These are phyloP conservation scores for Ypsolopha sequella DNA, from an alignment of 2,888 invertebrate genomes.

Conservation along the genomic window DNA sequence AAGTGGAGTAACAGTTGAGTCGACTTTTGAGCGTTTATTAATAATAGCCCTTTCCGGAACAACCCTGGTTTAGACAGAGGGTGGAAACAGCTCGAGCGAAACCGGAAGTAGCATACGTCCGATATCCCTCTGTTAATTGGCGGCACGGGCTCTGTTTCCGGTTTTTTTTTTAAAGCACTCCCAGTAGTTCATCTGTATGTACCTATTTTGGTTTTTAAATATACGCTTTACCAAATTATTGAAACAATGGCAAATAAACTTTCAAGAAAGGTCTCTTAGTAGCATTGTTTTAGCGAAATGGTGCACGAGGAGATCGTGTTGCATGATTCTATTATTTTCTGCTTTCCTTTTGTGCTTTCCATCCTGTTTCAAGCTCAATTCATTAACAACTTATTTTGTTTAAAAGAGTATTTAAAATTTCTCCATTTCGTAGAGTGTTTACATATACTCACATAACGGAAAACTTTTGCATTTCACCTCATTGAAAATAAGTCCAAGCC, in stretches of 20 bases:
- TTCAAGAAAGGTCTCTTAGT: background rate
- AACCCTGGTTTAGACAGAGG: slow-evolving; percentile 40
- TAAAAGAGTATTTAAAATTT: no score
- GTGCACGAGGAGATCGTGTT: no score
- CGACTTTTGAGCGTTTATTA: slow-evolving; percentile 54
- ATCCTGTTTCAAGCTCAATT: no score
- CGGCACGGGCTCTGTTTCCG: slow-evolving; percentile 62
- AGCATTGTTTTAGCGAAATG: slow-evolving; percentile 2
- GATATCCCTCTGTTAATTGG: slow-evolving; percentile 54
- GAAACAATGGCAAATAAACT: slow-evolving; percentile 2
- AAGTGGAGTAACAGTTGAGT: slow-evolving; percentile 42
- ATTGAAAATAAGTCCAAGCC: no score
- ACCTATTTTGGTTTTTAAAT: background rate
- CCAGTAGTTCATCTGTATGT: background rate
- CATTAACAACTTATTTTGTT: no score
- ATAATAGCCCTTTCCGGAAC: slow-evolving; percentile 59
- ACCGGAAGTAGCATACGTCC: slow-evolving; percentile 65
- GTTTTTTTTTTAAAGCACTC: slow-evolving; percentile 19
- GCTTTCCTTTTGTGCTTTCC: no score
- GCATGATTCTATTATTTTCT: no score
- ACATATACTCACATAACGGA: no score
- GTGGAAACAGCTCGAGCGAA: slow-evolving; percentile 49
- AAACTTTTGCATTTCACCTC: no score
- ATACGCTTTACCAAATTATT: background rate
- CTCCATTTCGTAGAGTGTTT: no score